Evolutionary conservation across 2,888 invertebrate genomes (phyloP), one percentile per base, ranked within the genome.

Genomic region (Seladonia tumulorum): DNA sequence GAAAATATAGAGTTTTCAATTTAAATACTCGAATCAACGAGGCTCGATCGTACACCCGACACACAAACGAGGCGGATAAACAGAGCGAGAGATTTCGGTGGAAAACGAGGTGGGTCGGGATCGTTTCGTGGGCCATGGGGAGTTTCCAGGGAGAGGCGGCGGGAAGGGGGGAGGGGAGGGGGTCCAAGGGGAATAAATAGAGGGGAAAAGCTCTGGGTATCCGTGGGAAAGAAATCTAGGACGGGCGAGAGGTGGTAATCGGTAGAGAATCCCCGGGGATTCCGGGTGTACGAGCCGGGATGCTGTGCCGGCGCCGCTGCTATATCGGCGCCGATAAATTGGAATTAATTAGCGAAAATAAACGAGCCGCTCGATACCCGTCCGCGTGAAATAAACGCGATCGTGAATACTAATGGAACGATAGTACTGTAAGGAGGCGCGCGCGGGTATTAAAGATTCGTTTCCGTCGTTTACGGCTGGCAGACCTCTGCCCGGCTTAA

Each of bases 291-390:
- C 76, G 80, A 76, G 68, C 57, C 74, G 70, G 68, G 72, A 68
- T n/a, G 57, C 29, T 66, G 72, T 68, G 18, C 22, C 49, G 70
- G 60, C 29, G 29, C 42, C 47, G 68, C 16, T 16, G 71, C 60
- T 81, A 72, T 82, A 85, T 87, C 85, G 85, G 57, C 63, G 76
- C 42, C 90, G 89, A 90, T 90, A 91, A 90, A 90, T 90, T 87
- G 81, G 89, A 89, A 91, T 91, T 91, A 91, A 91, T 91, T 91
- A 89, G 81, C 80, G 85, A 85, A 85, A 85, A 90, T 89, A 89
- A 89, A 90, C 80, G 88, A 88, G 81, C 73, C 82, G 79, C 81
- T 82, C 81, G 90, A 86, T 90, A 77, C 74, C 79, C 82, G 87
- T 76, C 78, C 82, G 79, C 86, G 89, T 76, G 85, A 87, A 90